Conservation (phyloP, 2,113 vertebrate species). For the Pao palembangensis region DNA sequence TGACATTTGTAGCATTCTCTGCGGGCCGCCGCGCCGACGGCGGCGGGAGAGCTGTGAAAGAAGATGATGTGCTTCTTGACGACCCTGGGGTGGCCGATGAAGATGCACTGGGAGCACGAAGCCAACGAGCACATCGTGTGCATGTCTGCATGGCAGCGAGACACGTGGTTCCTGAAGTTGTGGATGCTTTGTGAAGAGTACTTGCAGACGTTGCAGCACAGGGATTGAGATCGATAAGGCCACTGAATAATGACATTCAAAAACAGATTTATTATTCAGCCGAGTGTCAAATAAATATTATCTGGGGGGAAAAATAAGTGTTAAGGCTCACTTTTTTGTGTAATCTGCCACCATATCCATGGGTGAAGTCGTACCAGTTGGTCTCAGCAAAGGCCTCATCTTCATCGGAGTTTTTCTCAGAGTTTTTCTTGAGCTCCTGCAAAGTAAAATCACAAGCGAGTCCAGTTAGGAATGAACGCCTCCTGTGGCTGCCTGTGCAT, state of each 20-base stretch:
- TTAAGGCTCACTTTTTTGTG: constrained; percentile 66
- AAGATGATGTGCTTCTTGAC: constrained; percentile 68
- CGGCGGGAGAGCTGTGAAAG: constrained; percentile 57
- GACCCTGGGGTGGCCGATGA: constrained; percentile 59
- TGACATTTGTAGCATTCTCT: constrained; percentile 69
- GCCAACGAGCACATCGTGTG: constrained; percentile 57
- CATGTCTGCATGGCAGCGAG: constrained; percentile 66
- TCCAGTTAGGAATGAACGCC: not conserved
- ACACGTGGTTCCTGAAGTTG: constrained; percentile 68
- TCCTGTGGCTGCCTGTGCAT: not conserved
- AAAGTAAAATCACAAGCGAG: constrained; percentile 14
- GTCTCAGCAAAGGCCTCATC: constrained; percentile 61
- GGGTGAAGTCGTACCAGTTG: constrained; percentile 65
- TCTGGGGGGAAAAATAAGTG: not conserved
- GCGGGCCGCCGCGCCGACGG: constrained; percentile 6
- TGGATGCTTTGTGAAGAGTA: constrained; percentile 70
- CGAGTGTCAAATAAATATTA: not conserved
- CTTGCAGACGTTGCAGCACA: constrained; percentile 74
- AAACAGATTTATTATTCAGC: not conserved
- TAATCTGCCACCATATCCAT: constrained; percentile 52
- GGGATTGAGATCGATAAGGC: constrained; percentile 66
- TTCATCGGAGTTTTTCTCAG: constrained; percentile 43
- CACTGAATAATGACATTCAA: constrained; percentile 51
- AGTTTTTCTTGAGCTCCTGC: constrained; percentile 56
- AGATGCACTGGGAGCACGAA: constrained; percentile 66